Evolutionary conservation across 1,140 invertebrate genomes (phyloP), one percentile per base, ranked within the genome.

Genomic region (Odontomachus brunneus): DNA sequence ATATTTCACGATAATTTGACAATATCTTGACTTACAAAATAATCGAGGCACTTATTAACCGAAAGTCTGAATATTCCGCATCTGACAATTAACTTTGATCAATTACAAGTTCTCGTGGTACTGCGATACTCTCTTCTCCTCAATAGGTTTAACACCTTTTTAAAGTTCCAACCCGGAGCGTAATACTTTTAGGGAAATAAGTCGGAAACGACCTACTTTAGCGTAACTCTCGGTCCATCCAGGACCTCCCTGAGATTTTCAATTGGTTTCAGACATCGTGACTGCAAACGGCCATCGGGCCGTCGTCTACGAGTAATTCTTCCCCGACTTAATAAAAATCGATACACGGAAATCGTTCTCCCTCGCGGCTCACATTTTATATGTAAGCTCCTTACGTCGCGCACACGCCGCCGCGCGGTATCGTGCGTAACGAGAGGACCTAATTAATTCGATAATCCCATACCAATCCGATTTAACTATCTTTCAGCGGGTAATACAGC

Each of bases 401-500:
- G 33, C 15, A 22, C 26, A 57, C 33, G n/a, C 63, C 26, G 24
- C n/a, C 33, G 44, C 5, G 19, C 7, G 17, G 11, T 24, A 57
- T 55, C 57, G 38, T 22, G 49, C 55, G 59, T 62, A 71, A 69
- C 26, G 62, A 76, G 44, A 60, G 59, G 84, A 66, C 59, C 44
- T 86, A 86, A 53, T 74, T 75, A 86, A 86, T 73, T 74, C 55
- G 84, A 76, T 83, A 83, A 87, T 86, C 82, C 82, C n/a, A 60
- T 53, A 66, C 57, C 14, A 66, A 55, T 87, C 53, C 51, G 19
- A 83, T 76, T 65, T 82, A 22, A 69, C 15, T 66, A 69, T n/a
- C 69, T 57, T 57, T 53, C 38, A 69, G 71, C 38, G 67, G 76
- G 60, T 85, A 82, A 85, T 82, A 67, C 24, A 29, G 7, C 49